Percentiles rank a stretch among this genome's conserved stretches.
phyloP scores from a whole-genome alignment of 1,140 invertebrate species.

The Drosophila rhopaloa region DNA sequence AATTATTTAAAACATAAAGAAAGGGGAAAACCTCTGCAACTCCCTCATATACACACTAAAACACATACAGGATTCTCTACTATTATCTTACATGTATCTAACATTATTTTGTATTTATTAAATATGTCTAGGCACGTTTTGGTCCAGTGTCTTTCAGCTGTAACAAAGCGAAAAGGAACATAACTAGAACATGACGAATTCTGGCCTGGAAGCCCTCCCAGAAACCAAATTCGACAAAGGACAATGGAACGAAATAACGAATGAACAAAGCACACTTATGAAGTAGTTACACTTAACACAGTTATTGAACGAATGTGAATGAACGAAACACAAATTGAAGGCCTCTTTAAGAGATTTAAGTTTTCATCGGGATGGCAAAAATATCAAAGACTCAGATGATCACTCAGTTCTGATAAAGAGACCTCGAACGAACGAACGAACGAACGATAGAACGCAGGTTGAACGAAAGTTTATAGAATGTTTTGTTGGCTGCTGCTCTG shows the following conservation, averaged over 20 bases:
- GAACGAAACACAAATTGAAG: constrained; percentile 35
- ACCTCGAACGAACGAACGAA: constrained; percentile 31
- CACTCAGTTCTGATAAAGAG: neutral
- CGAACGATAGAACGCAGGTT: constrained; percentile 20
- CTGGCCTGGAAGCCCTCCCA: constrained; percentile 2
- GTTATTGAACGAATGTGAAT: constrained; percentile 23
- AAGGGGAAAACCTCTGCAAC: no score
- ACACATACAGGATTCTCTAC: no score
- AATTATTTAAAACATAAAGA: no score
- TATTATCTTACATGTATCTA: no score
- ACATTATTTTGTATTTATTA: no score
- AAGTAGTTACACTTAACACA: constrained; percentile 30
- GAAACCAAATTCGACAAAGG: constrained; percentile 12
- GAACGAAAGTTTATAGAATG: constrained; percentile 35
- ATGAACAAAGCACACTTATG: constrained; percentile 38
- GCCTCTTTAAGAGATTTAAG: neutral
- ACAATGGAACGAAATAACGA: constrained; percentile 33
- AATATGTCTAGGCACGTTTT: no score
- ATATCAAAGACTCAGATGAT: neutral
- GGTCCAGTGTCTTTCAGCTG: constrained; percentile 25
- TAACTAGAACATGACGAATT: constrained; percentile 23
- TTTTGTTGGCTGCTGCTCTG: constrained; percentile 63
- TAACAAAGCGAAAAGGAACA: constrained; percentile 1
- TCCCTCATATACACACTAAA: no score
- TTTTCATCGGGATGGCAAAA: neutral